Base-by-base conservation (phyloP, 2,888 invertebrate genomes). In the Podotricha telesiphe region DNA sequence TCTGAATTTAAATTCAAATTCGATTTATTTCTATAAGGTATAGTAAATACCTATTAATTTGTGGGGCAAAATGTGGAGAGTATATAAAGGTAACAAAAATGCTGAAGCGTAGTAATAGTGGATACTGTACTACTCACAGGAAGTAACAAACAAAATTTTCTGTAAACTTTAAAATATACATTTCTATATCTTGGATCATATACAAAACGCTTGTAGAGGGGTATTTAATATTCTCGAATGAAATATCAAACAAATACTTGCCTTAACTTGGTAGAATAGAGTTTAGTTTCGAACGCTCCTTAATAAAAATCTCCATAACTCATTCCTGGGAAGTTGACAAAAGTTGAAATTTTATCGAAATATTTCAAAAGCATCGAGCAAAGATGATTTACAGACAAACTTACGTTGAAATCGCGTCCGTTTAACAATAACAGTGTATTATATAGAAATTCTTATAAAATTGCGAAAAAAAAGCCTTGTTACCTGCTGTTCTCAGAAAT, bases 301-400 rank as follows among this genome's bases (percentile, higher is more conserved):
- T 0, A 11, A 19, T 2, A 15, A 69, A 71, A 78, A 78, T 75
- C 78, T 77, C 80, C 79, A 86, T 86, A 85, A 85, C 80, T 85
- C 86, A 85, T 77, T 80, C 75, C 71, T 71, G 74, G 68, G 64
- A 80, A 82, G 80, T 85, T 82, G 85, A 82, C 83, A 85, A 84
- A 85, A 87, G 81, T 86, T 84, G 79, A 82, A 84, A 85, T 84
- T 87, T 85, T 86, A 86, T 82, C 85, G 84, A 79, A 86, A 85
- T 85, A 85, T 86, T 84, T 81, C 78, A 67, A 69, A 69, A 76
- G 59, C 47, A 70, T 68, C 70, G 59, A 65, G 59, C 79, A 77
- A 65, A 77, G 80, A 82, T 86, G 85, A 87, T 86, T 83, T 87
- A 87, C 78, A 79, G 82, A 53, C 69, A 69, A 84, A 85, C 76